Percentiles rank a stretch among this genome's conserved stretches.
Conservation (phyloP, 1,140 invertebrate species). For the Ylistrum balloti region DNA sequence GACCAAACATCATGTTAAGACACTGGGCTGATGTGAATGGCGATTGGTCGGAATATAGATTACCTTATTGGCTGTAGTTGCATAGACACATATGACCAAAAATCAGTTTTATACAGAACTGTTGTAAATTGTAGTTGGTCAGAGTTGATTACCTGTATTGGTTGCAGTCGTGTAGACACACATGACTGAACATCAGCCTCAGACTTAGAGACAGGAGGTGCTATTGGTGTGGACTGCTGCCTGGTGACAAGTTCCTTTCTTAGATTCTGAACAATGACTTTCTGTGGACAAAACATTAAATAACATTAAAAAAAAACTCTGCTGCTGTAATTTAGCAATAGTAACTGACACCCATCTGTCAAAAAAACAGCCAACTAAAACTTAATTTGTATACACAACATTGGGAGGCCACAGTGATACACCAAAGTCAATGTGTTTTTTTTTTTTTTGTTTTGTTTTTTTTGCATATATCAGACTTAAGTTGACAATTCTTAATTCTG, state of each 20-base stretch:
- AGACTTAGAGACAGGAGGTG: background rate
- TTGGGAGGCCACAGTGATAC: too few species aligned
- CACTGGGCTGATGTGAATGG: background rate
- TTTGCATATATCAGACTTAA: too few species aligned
- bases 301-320: slow-evolving; percentile 2
- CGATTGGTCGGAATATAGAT: too few species aligned
- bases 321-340: too few species aligned
- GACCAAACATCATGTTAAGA: background rate
- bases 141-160: background rate
- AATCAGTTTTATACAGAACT: background rate
- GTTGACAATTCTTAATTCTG: too few species aligned
- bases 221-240: slow-evolving; percentile 50
- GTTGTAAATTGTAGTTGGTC: too few species aligned
- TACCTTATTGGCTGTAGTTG: background rate
- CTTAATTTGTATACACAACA: too few species aligned
- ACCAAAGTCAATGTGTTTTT: too few species aligned
- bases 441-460: too few species aligned
- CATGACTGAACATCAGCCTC: background rate
- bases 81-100: background rate
- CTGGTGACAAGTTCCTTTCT: slow-evolving; percentile 66
- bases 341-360: too few species aligned
- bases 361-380: too few species aligned
- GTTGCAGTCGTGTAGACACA: background rate
- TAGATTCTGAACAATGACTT: slow-evolving; percentile 69
- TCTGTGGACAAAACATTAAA: slow-evolving; percentile 66